Evolutionary conservation across 2,113 vertebrate species (phyloP), one percentile per base, ranked within the genome.

Genomic region (Fukomys damarensis): DNA sequence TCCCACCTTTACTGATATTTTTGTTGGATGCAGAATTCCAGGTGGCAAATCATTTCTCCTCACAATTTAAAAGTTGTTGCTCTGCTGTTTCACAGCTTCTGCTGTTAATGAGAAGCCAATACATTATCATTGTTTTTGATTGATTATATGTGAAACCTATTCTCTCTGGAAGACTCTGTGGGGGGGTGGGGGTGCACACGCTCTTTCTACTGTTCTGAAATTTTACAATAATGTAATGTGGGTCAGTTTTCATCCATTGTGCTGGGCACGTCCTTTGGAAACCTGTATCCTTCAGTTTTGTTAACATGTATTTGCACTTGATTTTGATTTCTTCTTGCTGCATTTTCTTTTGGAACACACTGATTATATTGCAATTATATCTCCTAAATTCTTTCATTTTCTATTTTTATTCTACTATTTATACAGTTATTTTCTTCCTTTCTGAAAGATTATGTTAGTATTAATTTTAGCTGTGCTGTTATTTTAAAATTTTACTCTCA

Each of bases 101-200:
- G 2, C 81, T 86, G 35, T 86, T 83, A 86, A 82, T 63, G 41
- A 61, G n/a, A 93, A 85, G 26, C 26, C 3, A 38, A 84, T 91
- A 83, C 46, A 32, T 7, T 58, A 58, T 41, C 72, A 54, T 58
- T 92, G 26, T 80, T 89, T 96, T 95, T 84, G 32, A 70, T 93
- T 46, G 38, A 79, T 96, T 65, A n/a, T 80, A 19, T 63, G 19
- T 56, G 38, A 65, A 80, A 58, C 19, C 7, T 72, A 20, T 66
- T 93, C 10, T 94, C 26, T 90, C 72, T 66, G 72, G 52, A 76
- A 30, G 32, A 52, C 46, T 52, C 3, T n/a, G n/a, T n/a, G n/a
- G n/a, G n/a, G n/a, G n/a, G n/a, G 3, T 35, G 63, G 14, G 32
- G 14, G 63, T n/a, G 65, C 6, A 10, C 5, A 26, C 4, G 5